A percentile compares a stretch with the other conserved stretches of the same genome.
phyloP scores from a whole-genome alignment of 2,797 vertebrate genomes.

The Trachops cirrhosus region DNA sequence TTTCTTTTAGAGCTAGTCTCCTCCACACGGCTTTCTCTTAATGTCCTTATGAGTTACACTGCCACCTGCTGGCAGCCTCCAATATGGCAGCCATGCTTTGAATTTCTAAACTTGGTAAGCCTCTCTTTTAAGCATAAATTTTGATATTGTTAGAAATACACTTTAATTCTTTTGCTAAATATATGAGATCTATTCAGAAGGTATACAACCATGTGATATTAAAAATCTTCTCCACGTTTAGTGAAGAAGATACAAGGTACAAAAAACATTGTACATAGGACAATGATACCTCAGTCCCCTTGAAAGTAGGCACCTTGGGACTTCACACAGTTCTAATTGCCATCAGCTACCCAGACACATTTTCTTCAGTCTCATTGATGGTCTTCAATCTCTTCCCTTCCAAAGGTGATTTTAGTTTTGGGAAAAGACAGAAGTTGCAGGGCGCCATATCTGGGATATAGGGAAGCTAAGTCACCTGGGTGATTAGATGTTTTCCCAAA shows the following conservation, averaged over 20 bases:
- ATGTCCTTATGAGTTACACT: constrained; percentile 22
- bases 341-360: background rate
- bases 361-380: background rate
- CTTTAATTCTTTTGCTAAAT: background rate
- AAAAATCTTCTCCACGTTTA: background rate
- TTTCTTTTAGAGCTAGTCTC: background rate
- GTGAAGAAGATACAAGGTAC: background rate
- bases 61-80: constrained; percentile 62
- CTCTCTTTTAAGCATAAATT: background rate
- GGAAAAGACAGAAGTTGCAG: background rate
- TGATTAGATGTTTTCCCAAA: background rate
- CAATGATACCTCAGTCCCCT: background rate
- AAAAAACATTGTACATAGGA: background rate
- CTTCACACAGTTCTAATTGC: background rate
- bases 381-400: background rate
- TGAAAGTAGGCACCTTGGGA: background rate
- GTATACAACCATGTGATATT: background rate
- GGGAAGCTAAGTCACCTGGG: background rate
- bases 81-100: background rate
- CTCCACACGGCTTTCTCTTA: background rate
- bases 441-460: background rate
- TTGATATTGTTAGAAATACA: background rate
- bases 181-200: background rate
- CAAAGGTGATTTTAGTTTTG: background rate
- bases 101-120: background rate